A percentile compares a stretch with the other conserved stretches of the same genome.
Conservation (phyloP, 2,888 invertebrate species). For the Melipona beecheii region DNA sequence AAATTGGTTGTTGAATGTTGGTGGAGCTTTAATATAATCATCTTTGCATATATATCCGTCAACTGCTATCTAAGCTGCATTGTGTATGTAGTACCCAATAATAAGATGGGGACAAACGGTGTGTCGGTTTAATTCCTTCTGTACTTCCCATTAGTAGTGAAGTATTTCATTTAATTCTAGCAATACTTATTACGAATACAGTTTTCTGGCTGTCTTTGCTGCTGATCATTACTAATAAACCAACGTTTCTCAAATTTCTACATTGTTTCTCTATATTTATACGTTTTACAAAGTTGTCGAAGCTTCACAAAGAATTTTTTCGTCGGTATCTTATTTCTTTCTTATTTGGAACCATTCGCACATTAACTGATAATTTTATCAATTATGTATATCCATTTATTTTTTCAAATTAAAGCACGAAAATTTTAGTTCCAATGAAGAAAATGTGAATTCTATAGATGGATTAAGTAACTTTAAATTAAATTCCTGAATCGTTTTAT, state of each 20-base stretch:
- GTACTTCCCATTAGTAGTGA: slow-evolving; percentile 17
- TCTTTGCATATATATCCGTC: slow-evolving; percentile 42
- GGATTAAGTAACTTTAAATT: background rate
- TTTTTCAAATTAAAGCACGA: background rate
- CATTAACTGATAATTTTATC: background rate
- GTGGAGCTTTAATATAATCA: slow-evolving; percentile 41
- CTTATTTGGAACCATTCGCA: background rate
- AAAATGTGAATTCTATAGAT: background rate
- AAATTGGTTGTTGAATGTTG: slow-evolving; percentile 35
- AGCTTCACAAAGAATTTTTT: slow-evolving; percentile 32
- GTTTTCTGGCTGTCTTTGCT: slow-evolving; percentile 48
- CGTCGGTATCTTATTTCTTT: slow-evolving; percentile 22
- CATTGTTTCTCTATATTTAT: slow-evolving; percentile 7
- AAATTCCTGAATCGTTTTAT: background rate
- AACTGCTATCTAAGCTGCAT: slow-evolving; percentile 46
- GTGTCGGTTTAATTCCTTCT: slow-evolving; percentile 27
- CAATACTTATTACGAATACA: slow-evolving; percentile 11
- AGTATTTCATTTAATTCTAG: slow-evolving; percentile 35
- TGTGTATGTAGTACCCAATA: slow-evolving; percentile 20
- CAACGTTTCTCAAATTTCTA: slow-evolving; percentile 13
- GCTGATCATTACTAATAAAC: slow-evolving; percentile 12
- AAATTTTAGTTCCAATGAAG: background rate
- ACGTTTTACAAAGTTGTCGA: slow-evolving; percentile 39
- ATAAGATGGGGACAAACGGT: slow-evolving; percentile 5
- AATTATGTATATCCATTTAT: background rate